phyloP scores from a whole-genome alignment of 2,888 invertebrate genomes.

The Cosmia pyralina region DNA sequence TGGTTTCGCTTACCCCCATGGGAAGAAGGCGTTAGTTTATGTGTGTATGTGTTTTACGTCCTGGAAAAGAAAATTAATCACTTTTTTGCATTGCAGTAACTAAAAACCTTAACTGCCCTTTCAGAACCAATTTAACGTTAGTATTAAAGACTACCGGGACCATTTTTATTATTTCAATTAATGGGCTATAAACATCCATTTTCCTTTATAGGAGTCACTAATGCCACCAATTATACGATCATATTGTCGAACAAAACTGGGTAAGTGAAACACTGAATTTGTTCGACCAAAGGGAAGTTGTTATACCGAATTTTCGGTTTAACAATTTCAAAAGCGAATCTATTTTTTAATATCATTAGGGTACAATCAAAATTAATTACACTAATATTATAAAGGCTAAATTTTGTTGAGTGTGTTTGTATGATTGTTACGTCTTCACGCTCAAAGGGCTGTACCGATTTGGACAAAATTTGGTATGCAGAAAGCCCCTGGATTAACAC shows the following conservation, averaged over 20 bases:
- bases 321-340: background rate
- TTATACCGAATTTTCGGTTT: background rate
- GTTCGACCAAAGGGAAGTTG: background rate
- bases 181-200: constrained; percentile 37
- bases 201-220: constrained; percentile 19
- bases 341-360: background rate
- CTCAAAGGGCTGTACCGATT: too few relatives aligned
- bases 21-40: background rate
- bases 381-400: too few relatives aligned
- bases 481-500: too few relatives aligned
- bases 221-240: constrained; percentile 31
- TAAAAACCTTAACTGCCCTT: constrained; percentile 32
- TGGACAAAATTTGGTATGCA: too few relatives aligned
- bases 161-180: constrained; percentile 44
- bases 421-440: too few relatives aligned
- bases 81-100: constrained; percentile 5
- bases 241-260: constrained; percentile 4
- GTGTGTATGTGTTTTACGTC: background rate
- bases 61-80: constrained; percentile 1
- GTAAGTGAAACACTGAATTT: constrained; percentile 16
- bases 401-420: too few relatives aligned
- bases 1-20: background rate
- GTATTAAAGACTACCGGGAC: constrained; percentile 16
- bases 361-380: background rate
- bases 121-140: constrained; percentile 32